phyloP scores from a whole-genome alignment of 2,888 invertebrate genomes.

The Diadegma fenestrale region DNA sequence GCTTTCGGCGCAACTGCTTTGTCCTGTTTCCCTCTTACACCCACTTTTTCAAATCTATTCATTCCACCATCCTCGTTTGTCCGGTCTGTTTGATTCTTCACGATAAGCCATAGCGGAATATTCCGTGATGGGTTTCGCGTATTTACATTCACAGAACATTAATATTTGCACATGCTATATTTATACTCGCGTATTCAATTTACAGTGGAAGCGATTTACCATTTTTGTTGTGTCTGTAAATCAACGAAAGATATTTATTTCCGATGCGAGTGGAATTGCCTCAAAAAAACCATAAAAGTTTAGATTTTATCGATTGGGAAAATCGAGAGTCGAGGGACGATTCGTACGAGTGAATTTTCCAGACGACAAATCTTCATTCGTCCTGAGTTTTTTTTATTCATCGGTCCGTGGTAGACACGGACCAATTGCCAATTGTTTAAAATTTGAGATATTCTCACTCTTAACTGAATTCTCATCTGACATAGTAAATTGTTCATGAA shows the following conservation, averaged over 20 bases:
- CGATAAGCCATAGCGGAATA: constrained; percentile 40
- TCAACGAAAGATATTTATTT: not conserved
- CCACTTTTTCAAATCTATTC: constrained; percentile 34
- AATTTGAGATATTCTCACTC: no score
- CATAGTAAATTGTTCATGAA: no score
- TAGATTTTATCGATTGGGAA: not conserved
- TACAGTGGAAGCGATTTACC: not conserved
- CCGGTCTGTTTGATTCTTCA: constrained; percentile 53
- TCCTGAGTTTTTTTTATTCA: no score
- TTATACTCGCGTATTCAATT: not conserved
- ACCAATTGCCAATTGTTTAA: no score
- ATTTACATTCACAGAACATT: constrained; percentile 6
- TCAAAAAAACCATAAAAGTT: not conserved
- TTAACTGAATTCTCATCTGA: no score
- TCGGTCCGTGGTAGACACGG: no score
- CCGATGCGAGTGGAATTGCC: not conserved
- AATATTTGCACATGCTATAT: constrained; percentile 18
- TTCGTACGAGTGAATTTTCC: not conserved
- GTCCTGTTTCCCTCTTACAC: constrained; percentile 59
- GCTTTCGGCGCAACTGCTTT: constrained; percentile 69
- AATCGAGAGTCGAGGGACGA: not conserved
- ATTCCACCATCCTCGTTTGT: constrained; percentile 37
- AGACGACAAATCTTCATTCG: not conserved
- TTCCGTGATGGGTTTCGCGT: constrained; percentile 5
- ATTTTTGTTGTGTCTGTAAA: not conserved